These are phyloP conservation scores for Axea sp. DNA, from an alignment of 2,888 invertebrate genomes.

Conservation along the genomic window DNA sequence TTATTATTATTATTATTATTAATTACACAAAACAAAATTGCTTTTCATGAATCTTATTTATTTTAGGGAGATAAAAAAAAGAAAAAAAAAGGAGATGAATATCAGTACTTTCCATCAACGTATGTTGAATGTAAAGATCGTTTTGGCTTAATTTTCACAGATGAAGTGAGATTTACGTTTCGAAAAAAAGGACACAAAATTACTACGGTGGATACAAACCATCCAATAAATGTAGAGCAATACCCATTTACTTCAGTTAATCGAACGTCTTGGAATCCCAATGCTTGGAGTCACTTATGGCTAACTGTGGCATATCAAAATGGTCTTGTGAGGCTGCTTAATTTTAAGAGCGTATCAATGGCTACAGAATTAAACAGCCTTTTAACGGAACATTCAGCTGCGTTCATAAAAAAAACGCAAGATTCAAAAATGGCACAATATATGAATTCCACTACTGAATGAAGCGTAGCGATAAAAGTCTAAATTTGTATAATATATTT, in stretches of 20 bases:
- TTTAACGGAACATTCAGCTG: conserved; percentile 55
- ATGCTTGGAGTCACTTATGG: conserved; percentile 78
- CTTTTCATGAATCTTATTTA: no score
- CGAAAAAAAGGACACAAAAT: conserved; percentile 43
- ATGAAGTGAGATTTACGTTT: conserved; percentile 63
- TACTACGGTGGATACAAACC: conserved; percentile 38
- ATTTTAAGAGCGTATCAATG: conserved; percentile 68
- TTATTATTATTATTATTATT: not conserved
- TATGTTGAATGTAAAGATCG: conserved; percentile 74
- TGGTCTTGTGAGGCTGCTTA: conserved; percentile 77
- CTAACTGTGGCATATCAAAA: conserved; percentile 79
- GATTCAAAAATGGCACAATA: conserved; percentile 22
- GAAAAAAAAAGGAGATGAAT: conserved; percentile 65
- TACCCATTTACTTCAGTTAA: conserved; percentile 78
- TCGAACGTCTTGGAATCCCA: conserved; percentile 80
- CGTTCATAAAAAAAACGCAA: conserved; percentile 32
- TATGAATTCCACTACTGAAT: conserved; percentile 10
- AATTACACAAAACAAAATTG: conserved; percentile 6
- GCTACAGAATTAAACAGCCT: conserved; percentile 56
- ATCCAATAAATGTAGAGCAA: conserved; percentile 68
- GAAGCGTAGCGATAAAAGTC: not conserved
- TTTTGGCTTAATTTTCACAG: conserved; percentile 75
- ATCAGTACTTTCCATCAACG: conserved; percentile 71
- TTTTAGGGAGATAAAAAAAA: conserved; percentile 51
- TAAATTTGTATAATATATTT: not conserved